A percentile compares a stretch with the other conserved stretches of the same genome.
Conservation (phyloP, 2,888 invertebrate genomes). For the Nudaria mundana region DNA sequence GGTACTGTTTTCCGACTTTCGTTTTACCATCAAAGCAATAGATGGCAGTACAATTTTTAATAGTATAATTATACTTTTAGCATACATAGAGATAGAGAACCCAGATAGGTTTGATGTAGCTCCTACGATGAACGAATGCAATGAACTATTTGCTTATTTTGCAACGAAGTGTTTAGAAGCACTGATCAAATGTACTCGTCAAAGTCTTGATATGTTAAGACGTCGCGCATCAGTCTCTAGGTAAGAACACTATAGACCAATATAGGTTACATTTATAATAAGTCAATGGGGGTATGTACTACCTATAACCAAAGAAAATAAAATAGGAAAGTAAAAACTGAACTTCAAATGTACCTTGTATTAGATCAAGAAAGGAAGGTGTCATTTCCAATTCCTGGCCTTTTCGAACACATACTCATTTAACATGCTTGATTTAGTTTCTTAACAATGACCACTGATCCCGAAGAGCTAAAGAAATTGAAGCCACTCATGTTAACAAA, state of each 20-base stretch:
- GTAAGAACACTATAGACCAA: conserved; percentile 26
- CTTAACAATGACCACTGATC: conserved; percentile 71
- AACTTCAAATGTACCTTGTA: too few species aligned
- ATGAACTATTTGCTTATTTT: conserved; percentile 90
- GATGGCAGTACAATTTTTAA: too few species aligned
- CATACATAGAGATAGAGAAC: conserved; percentile 84
- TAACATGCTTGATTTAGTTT: conserved; percentile 64
- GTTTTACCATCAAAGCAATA: too few species aligned
- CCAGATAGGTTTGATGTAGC: conserved; percentile 80
- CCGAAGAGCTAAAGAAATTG: conserved; percentile 69
- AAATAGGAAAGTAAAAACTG: too few species aligned
- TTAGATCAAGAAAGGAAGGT: too few species aligned
- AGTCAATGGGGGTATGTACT: too few species aligned
- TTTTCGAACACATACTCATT: too few species aligned
- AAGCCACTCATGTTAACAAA: conserved; percentile 82
- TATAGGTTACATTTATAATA: too few species aligned
- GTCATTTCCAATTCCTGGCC: too few species aligned
- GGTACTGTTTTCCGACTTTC: too few species aligned
- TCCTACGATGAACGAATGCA: conserved; percentile 86
- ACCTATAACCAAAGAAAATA: too few species aligned
- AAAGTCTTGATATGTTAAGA: conserved; percentile 86
- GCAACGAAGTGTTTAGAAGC: conserved; percentile 88
- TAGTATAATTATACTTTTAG: conserved; percentile 46
- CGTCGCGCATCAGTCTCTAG: conserved; percentile 79
- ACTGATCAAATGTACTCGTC: conserved; percentile 87